Evolutionary conservation across 2,113 vertebrate genomes (phyloP), one percentile per base, ranked within the genome.

Genomic region (Pomatostomus ruficeps): DNA sequence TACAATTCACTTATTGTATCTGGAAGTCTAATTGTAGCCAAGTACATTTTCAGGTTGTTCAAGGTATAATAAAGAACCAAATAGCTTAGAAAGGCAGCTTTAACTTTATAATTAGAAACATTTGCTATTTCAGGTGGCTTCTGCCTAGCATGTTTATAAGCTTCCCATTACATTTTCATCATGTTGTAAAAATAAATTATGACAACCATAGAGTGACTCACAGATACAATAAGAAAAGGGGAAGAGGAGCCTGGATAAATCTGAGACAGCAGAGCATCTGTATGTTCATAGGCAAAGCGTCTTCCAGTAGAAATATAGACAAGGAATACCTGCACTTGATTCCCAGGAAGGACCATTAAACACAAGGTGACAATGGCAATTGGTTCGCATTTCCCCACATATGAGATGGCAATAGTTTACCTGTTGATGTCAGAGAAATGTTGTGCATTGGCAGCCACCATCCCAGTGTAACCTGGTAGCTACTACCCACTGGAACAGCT

Each of bases 41-140:
- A 89, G 75, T 59, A 91, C 31, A 85, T 95, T 94, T 95, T 88
- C 0, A 0, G 54, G 77, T 91, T 88, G 54, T 81, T 79, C 62
- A 82, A 94, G 45, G 78, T 65, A 75, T 16, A 84, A 91, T 94
- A 89, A 92, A 95, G 70, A 89, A 72, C 3, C 22, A 89, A 88
- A 76, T 4, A 91, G 70, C 54, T 93, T 42, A 89, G 42, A 92
- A 95, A 96, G 73, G 49, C 78, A 93, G 74, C 51, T 95, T 88
- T 80, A 89, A 85, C 75, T 85, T 91, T 59, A 77, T 71, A 93
- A 94, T 96, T 91, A 83, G 67, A 93, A 95, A 74, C 75, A 67
- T 31, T 85, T 33, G 54, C 81, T 96, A 83, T 66, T 94, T 94
- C 75, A 91, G 55, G 55, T 80, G 67, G 26, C 43, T 93, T 80